Base-by-base conservation (phyloP, 2,113 vertebrate species). In the Varanus salvator region DNA sequence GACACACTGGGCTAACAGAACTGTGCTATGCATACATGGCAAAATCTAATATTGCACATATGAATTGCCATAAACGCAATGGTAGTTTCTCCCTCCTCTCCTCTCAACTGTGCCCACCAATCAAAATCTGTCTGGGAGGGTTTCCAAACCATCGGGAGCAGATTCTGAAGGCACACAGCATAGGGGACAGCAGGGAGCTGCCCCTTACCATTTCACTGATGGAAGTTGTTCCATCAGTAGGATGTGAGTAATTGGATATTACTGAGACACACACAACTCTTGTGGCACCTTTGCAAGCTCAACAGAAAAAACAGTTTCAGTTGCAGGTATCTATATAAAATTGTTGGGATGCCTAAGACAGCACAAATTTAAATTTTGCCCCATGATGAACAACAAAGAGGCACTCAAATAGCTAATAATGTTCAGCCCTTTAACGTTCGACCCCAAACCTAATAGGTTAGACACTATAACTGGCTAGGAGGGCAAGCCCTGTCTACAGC, bases 1-100 rank as follows among this genome's bases (percentile, higher is more conserved):
- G 93, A 93, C n/a, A 77, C 50, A 89, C 92, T 84, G 50, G 88
- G 88, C 91, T 38, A 0, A 87, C 90, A 93, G 91, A 95, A 96
- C 91, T 89, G 90, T 90, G 85, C 92, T 94, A 93, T 94, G 21
- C 8, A 85, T n/a, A 17, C 71, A 44, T 14, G n/a, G 60, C 60
- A 64, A 64, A 64, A 64, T 81, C n/a, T 48, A 81, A 9, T 17
- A 80, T 81, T 19, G n/a, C 31, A 29, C 52, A 57, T 57, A 31
- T 81, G 21, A n/a, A 81, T 57, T 81, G 57, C 60, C 60, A 64
- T 81, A 57, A 29, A 34, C 8, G 14, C 52, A 81, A 8, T 57
- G 57, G 31, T 64, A 48, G 15, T 34, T 81, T 57, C 80, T n/a
- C 31, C 52, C 57, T 81, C 80, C n/a, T 57, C 11, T 7, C 50